These are phyloP conservation scores for Neoarius graeffei DNA, from an alignment of 2,113 vertebrate species.

Conservation along the genomic window DNA sequence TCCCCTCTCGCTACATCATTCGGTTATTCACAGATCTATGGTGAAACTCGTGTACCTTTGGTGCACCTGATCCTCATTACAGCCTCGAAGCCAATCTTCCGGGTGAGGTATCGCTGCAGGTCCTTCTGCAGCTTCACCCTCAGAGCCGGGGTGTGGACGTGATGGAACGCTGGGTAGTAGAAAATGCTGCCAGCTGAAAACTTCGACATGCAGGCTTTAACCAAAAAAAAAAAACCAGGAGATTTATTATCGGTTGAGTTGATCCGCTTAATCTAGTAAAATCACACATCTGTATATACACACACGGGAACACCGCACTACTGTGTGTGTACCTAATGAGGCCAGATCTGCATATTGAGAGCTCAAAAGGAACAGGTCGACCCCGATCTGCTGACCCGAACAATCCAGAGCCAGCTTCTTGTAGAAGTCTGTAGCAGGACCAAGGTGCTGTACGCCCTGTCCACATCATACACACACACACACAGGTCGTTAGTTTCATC, in stretches of 20 bases:
- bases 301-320: too few relatives aligned
- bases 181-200: slow-evolving; percentile 94
- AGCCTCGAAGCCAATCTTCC: slow-evolving; percentile 97
- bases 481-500: neutral
- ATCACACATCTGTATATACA: neutral
- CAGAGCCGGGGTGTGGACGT: slow-evolving; percentile 83
- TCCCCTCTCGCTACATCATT: neutral
- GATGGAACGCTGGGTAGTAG: slow-evolving; percentile 94
- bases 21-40: neutral
- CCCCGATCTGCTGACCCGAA: slow-evolving; percentile 93
- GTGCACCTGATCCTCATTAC: slow-evolving; percentile 99
- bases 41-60: slow-evolving; percentile 79
- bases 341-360: slow-evolving; percentile 94
- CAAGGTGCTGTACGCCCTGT: slow-evolving; percentile 92
- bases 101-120: slow-evolving; percentile 89
- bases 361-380: slow-evolving; percentile 96
- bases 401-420: slow-evolving; percentile 98
- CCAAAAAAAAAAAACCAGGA: neutral
- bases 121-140: slow-evolving; percentile 91
- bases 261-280: neutral
- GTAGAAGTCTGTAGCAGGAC: slow-evolving; percentile 97
- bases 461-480: neutral
- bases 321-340: slow-evolving; percentile 81
- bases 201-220: slow-evolving; percentile 88
- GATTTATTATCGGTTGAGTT: neutral